Percentiles rank a stretch among this genome's conserved stretches.
phyloP scores from a whole-genome alignment of 1,140 invertebrate genomes.

The Neuroterus valhalla region DNA sequence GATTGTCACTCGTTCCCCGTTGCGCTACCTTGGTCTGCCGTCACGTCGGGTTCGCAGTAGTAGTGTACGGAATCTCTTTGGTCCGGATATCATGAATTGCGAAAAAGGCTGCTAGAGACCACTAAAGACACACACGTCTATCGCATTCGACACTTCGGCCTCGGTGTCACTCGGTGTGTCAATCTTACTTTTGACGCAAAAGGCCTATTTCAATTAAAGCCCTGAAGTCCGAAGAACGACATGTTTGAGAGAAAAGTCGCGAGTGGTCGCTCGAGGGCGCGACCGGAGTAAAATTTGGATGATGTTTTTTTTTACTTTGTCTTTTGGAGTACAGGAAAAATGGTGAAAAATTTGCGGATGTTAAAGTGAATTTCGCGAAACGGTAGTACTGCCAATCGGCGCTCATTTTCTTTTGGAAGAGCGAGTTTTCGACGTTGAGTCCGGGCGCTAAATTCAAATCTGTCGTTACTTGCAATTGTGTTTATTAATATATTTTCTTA shows the following conservation, averaged over 20 bases:
- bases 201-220: background rate
- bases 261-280: background rate
- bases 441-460: background rate
- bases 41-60: conserved; percentile 47
- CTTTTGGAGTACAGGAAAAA: background rate
- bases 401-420: background rate
- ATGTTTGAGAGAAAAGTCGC: conserved; percentile 4
- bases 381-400: background rate
- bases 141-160: no score
- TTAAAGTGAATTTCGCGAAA: background rate
- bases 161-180: no score
- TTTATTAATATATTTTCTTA: no score
- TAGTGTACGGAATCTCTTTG: no score
- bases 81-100: no score
- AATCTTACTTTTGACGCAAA: background rate
- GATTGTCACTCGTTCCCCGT: conserved; percentile 48
- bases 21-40: conserved; percentile 42
- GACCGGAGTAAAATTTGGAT: background rate
- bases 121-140: no score
- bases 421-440: background rate
- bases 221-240: background rate
- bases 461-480: no score
- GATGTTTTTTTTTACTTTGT: background rate
- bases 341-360: background rate
- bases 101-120: no score